Conservation (phyloP, 1,140 invertebrate genomes). For the Paraescarpia echinospica region DNA sequence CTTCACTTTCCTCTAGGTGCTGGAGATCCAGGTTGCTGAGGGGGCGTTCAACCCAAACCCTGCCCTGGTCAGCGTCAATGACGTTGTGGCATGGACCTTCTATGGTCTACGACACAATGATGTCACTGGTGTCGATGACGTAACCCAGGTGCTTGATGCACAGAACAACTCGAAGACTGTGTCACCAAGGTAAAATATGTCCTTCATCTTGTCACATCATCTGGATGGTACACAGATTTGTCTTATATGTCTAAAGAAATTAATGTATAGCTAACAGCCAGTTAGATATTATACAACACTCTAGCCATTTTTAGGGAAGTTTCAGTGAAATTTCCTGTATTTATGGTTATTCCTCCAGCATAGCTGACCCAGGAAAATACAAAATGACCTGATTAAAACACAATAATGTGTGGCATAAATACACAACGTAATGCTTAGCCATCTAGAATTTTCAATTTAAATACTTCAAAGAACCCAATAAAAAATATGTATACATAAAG, state of each 20-base stretch:
- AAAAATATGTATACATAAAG: no score
- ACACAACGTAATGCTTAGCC: no score
- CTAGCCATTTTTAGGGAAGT: no score
- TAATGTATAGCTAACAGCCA: neutral
- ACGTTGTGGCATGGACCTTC: conserved; percentile 57
- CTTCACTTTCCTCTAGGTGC: conserved; percentile 39
- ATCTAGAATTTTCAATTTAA: no score
- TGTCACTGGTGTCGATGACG: conserved; percentile 40
- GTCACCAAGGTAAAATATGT: conserved; percentile 37
- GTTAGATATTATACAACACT: no score
- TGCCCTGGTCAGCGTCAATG: conserved; percentile 46
- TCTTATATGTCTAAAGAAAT: neutral
- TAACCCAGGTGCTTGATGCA: conserved; percentile 39
- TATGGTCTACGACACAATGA: conserved; percentile 39
- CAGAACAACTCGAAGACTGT: conserved; percentile 30
- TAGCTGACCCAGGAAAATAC: no score
- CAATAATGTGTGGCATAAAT: no score
- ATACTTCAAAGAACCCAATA: no score
- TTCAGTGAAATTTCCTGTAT: no score
- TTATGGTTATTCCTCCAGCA: no score
- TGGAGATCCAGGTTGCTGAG: conserved; percentile 47
- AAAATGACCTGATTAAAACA: no score
- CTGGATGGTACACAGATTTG: neutral
- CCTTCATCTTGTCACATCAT: neutral
- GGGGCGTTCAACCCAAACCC: conserved; percentile 50